Conservation (phyloP, 2,888 invertebrate genomes). For the Spilosoma lubricipeda region DNA sequence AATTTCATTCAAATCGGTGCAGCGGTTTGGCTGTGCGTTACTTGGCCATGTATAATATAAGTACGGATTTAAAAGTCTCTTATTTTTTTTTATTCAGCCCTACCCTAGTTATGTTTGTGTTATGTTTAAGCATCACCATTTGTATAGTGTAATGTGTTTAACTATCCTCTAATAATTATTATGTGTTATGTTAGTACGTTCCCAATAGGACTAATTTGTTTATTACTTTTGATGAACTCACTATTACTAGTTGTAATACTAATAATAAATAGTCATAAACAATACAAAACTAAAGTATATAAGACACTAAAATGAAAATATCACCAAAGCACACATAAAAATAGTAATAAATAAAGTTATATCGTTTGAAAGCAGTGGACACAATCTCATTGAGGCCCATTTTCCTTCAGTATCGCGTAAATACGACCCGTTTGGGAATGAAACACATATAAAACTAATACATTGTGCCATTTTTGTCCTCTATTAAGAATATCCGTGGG, state of each 20-base stretch:
- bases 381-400: conserved; percentile 60
- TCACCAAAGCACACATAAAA: conserved; percentile 48
- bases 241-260: conserved; percentile 2
- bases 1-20: too few relatives aligned
- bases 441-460: conserved; percentile 71
- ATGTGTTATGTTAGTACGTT: not conserved
- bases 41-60: too few relatives aligned
- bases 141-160: too few relatives aligned
- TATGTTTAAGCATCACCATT: too few relatives aligned
- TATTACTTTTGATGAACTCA: not conserved
- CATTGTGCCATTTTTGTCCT: conserved; percentile 69
- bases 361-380: conserved; percentile 60
- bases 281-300: conserved; percentile 18
- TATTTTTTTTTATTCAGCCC: too few relatives aligned
- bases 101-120: too few relatives aligned
- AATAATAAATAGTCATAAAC: conserved; percentile 4
- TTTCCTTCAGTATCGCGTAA: conserved; percentile 60
- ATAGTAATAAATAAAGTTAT: conserved; percentile 63
- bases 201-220: too few relatives aligned
- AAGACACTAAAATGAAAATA: conserved; percentile 43
- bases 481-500: conserved; percentile 62
- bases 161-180: not conserved
- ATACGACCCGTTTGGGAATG: conserved; percentile 61
- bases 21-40: too few relatives aligned
- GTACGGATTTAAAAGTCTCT: too few relatives aligned